Evolutionary conservation across 1,140 invertebrate genomes (phyloP).

Genomic region (Microvelia longipes): DNA sequence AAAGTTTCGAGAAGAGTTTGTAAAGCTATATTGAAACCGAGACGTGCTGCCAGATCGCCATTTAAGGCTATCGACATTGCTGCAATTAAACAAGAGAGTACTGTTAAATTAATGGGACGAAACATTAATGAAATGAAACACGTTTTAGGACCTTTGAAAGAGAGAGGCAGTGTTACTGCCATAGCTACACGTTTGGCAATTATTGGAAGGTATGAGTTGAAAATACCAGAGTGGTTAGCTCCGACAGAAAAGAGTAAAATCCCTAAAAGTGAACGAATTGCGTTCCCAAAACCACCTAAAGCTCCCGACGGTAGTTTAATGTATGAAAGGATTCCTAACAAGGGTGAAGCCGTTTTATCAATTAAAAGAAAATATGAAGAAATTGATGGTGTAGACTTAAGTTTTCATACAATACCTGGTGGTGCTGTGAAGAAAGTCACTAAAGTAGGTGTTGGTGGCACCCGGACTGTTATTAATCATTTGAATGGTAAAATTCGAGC

Average conservation of each 20-base stretch:
- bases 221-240: slow-evolving; percentile 62
- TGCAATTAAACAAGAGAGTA: slow-evolving; percentile 70
- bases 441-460: slow-evolving; percentile 23
- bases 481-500: slow-evolving; percentile 32
- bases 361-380: slow-evolving; percentile 72
- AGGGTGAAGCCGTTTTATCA: slow-evolving; percentile 46
- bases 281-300: slow-evolving; percentile 75
- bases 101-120: slow-evolving; percentile 43
- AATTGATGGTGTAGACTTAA: slow-evolving; percentile 52
- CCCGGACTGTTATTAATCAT: slow-evolving; percentile 28
- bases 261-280: slow-evolving; percentile 59
- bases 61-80: slow-evolving; percentile 70
- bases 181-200: slow-evolving; percentile 60
- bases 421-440: slow-evolving; percentile 7
- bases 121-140: slow-evolving; percentile 41
- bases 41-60: slow-evolving; percentile 74
- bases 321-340: slow-evolving; percentile 68
- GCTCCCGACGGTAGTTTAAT: slow-evolving; percentile 67
- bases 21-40: slow-evolving; percentile 60
- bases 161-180: slow-evolving; percentile 52
- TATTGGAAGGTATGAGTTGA: slow-evolving; percentile 36
- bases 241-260: slow-evolving; percentile 62
- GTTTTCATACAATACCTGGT: slow-evolving; percentile 18
- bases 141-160: slow-evolving; percentile 35
- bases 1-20: slow-evolving; percentile 72